Conservation (phyloP, 30 jellyfish, hydroid and myxozoan genomes). For the Hydractinia symbiolongicarpus region DNA sequence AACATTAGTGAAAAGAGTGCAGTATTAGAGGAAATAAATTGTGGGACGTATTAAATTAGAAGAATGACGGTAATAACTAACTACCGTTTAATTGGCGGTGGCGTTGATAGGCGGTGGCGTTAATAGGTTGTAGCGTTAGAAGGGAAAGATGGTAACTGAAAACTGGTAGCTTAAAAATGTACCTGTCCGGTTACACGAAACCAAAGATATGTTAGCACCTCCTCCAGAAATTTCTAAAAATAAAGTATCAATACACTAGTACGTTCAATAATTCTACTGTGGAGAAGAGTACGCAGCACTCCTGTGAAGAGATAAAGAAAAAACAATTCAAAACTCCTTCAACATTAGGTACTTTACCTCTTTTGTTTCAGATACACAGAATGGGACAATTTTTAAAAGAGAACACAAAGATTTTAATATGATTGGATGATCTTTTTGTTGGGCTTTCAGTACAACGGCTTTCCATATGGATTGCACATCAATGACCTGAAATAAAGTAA, state of each 20-base stretch:
- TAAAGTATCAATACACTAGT: not conserved
- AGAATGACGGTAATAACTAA: too few relatives aligned
- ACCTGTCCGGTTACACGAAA: not conserved
- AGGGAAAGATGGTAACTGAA: not conserved
- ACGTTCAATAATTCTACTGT: too few relatives aligned
- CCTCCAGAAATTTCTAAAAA: slow-evolving; percentile 9
- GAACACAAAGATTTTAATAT: slow-evolving; percentile 48
- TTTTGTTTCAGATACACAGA: slow-evolving; percentile 3
- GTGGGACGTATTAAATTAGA: too few relatives aligned
- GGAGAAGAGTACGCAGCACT: too few relatives aligned
- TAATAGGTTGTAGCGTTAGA: not conserved
- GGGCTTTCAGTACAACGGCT: slow-evolving; percentile 41
- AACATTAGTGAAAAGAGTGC: too few relatives aligned
- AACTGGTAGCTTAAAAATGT: not conserved
- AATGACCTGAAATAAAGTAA: slow-evolving; percentile 27
- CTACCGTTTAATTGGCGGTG: too few relatives aligned
- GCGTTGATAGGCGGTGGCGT: too few relatives aligned
- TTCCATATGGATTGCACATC: slow-evolving; percentile 65
- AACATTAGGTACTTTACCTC: not conserved
- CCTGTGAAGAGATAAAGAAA: not conserved
- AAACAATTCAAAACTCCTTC: not conserved
- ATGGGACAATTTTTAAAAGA: slow-evolving; percentile 43
- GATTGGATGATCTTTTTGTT: slow-evolving; percentile 16
- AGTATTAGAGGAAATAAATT: too few relatives aligned
- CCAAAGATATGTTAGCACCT: slow-evolving; percentile 9